Evolutionary conservation across 2,113 vertebrate species (phyloP).

Genomic region (Nerophis ophidion): DNA sequence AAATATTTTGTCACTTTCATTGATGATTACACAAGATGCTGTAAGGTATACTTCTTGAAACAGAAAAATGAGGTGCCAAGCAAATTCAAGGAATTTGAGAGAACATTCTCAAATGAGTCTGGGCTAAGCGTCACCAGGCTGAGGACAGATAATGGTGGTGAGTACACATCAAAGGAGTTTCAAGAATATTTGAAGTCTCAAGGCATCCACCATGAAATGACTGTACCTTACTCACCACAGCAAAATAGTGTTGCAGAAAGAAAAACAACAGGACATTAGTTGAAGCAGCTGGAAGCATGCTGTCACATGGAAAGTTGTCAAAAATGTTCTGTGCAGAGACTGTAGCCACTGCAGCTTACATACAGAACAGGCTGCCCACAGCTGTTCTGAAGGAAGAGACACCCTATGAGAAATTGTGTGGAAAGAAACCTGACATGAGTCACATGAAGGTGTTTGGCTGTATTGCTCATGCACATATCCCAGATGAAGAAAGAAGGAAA

Average conservation of each 20-base stretch:
- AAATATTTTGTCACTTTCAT: no score
- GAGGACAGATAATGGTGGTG: neutral
- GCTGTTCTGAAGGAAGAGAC: conserved; percentile 3
- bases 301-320: neutral
- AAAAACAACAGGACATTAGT: conserved; percentile 13
- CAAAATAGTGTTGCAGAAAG: conserved; percentile 13
- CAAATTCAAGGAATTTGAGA: conserved; percentile 21
- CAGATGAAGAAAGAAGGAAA: no score
- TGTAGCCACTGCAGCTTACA: conserved; percentile 6
- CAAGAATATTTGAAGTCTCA: neutral
- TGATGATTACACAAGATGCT: conserved; percentile 13
- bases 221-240: no score
- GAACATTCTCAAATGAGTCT: conserved; percentile 2
- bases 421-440: conserved; percentile 1
- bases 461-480: conserved; percentile 1
- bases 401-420: conserved; percentile 2
- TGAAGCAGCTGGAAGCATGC: conserved; percentile 8
- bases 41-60: conserved; percentile 9
- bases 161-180: conserved; percentile 13
- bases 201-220: no score
- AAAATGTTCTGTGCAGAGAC: conserved; percentile 14
- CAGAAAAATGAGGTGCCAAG: conserved; percentile 6
- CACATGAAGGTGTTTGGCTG: conserved; percentile 12
- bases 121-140: neutral
- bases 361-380: conserved; percentile 6